Base-by-base conservation (phyloP, 2,888 invertebrate species). In the Lordiphosa fenestrarum region DNA sequence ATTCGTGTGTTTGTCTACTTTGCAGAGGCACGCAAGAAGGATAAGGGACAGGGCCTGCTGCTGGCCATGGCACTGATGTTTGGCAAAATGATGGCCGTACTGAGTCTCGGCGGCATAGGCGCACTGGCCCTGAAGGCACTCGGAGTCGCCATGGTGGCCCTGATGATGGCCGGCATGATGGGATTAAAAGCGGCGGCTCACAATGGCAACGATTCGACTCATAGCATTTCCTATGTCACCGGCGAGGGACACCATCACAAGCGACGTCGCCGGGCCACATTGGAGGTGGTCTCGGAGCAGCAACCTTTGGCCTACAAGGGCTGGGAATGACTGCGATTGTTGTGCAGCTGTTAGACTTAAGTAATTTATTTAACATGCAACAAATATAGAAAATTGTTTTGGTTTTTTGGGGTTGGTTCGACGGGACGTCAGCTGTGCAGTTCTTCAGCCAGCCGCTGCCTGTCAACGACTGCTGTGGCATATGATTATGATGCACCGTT, bases 71-170 rank as follows among this genome's bases (percentile, higher is more conserved):
- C 94, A 0, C 76, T 94, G 66, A 93, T 95, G 94, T 94, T 95
- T 90, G 94, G 94, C 55, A 95, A 95, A 87, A 93, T 94, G 85
- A 89, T 95, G 83, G 94, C 94, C 0, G 94, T 95, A 0, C 90
- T 94, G 52, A 94, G 95, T 39, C 91, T 95, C 7, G 95, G 94
- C 33, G 94, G 94, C 10, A 90, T 95, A 2, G 95, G 93, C 69
- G 92, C 94, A 0, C 87, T 95, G 0, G 94, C 95, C 19, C 93
- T 95, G 94, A 95, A 95, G 90, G 94, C 94, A 0, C 84, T 94
- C 49, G 93, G 93, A 69, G 91, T 93, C 4, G 94, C 95, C 42
- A 93, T 94, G 0, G 87, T 95, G 54, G 95, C 95, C 0, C 88
- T 95, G 9, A 92, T 95, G 92, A 90, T 95, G 54, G 94, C 95